Conservation (phyloP, 2,113 vertebrate species). For the Sarotherodon lohbergeri region DNA sequence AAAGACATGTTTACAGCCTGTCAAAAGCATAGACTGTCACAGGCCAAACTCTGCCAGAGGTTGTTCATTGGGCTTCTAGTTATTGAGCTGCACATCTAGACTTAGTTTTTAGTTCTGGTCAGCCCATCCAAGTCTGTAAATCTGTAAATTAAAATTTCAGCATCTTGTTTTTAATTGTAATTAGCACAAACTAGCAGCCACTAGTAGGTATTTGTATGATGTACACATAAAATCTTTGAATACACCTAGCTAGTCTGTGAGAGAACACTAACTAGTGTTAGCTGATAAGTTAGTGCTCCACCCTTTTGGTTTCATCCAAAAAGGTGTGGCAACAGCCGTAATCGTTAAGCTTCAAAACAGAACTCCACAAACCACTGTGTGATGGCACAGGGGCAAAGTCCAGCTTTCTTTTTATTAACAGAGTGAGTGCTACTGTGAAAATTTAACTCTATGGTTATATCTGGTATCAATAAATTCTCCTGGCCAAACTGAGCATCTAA, state of each 20-base stretch:
- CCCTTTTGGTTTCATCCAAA: not conserved
- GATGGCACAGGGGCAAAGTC: not conserved
- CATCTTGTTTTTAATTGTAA: not conserved
- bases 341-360: not conserved
- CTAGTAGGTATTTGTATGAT: not conserved
- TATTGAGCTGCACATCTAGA: not conserved
- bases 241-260: not conserved
- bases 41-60: not conserved
- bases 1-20: not conserved
- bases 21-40: not conserved
- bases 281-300: not conserved
- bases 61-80: not conserved
- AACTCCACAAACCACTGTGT: not conserved
- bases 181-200: not conserved
- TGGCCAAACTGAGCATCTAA: not conserved
- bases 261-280: not conserved
- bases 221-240: not conserved
- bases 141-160: not conserved
- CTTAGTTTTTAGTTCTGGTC: not conserved
- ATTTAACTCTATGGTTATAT: not conserved
- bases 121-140: not conserved
- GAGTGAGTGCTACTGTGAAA: not conserved
- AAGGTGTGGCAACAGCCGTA: not conserved
- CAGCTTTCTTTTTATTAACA: not conserved
- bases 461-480: not conserved